A percentile compares a stretch with the other conserved stretches of the same genome.
phyloP scores from a whole-genome alignment of 2,113 vertebrate species.

The Melanotaenia duboulayi region DNA sequence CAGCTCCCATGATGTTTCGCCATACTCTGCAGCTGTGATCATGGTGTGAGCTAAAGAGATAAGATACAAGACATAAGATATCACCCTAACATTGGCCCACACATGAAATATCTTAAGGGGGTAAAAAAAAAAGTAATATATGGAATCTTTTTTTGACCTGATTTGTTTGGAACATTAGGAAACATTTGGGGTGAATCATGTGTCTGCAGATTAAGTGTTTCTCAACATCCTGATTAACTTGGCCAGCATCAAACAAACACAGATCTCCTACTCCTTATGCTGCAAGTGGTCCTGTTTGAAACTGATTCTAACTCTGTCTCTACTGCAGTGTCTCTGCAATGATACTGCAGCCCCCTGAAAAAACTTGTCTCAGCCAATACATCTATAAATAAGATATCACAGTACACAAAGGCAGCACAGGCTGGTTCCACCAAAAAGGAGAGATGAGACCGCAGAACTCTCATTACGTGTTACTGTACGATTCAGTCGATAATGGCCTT shows the following conservation, averaged over 20 bases:
- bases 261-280: neutral
- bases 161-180: conserved; percentile 38
- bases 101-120: neutral
- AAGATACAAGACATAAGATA: neutral
- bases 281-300: neutral
- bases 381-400: conserved; percentile 56
- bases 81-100: neutral
- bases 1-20: conserved; percentile 92
- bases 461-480: neutral
- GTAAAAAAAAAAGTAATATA: neutral
- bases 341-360: conserved; percentile 53
- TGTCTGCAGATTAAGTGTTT: conserved; percentile 46
- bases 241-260: conserved; percentile 15
- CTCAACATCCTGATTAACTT: conserved; percentile 50
- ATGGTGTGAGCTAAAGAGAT: conserved; percentile 70
- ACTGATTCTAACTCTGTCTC: neutral
- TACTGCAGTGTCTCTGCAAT: conserved; percentile 46
- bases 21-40: conserved; percentile 83
- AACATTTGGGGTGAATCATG: conserved; percentile 30
- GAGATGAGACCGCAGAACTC: conserved; percentile 24
- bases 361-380: conserved; percentile 15
- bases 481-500: neutral
- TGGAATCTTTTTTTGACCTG: neutral
- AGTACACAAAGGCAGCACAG: conserved; percentile 8
- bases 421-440: conserved; percentile 9